Conservation (phyloP, 2,888 invertebrate genomes). For the Allophyes oxyacanthae region DNA sequence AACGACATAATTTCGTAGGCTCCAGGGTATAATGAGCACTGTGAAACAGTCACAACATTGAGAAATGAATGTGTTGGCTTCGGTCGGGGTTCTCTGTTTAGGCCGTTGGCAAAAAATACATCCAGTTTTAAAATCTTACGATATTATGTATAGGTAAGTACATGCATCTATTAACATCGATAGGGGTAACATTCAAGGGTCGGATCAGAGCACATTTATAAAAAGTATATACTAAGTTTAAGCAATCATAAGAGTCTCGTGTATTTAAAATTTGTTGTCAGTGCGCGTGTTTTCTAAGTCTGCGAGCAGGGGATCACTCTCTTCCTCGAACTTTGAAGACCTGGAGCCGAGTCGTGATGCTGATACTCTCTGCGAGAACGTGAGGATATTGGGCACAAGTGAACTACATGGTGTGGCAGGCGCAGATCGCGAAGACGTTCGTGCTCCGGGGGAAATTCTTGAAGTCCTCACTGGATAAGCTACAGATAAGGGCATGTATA, state of each 20-base stretch:
- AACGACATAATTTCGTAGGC: slow-evolving; percentile 71
- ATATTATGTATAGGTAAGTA: slow-evolving; percentile 15
- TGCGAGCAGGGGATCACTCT: slow-evolving; percentile 91
- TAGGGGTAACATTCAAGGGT: slow-evolving; percentile 40
- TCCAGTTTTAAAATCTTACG: slow-evolving; percentile 40
- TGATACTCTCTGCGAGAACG: slow-evolving; percentile 88
- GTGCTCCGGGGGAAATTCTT: slow-evolving; percentile 80
- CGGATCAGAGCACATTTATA: slow-evolving; percentile 19
- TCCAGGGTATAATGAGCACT: slow-evolving; percentile 80
- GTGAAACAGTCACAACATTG: slow-evolving; percentile 78
- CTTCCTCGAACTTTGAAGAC: slow-evolving; percentile 85
- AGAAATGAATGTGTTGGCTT: slow-evolving; percentile 59
- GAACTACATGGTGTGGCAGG: slow-evolving; percentile 94
- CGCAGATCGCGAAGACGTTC: slow-evolving; percentile 93
- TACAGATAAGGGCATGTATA: slow-evolving; percentile 91
- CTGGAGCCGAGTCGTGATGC: slow-evolving; percentile 85
- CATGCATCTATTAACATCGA: slow-evolving; percentile 44
- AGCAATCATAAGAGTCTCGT: slow-evolving; percentile 17
- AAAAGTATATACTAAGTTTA: slow-evolving; percentile 10
- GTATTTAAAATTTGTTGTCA: slow-evolving; percentile 81
- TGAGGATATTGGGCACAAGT: slow-evolving; percentile 91
- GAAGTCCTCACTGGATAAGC: slow-evolving; percentile 75
- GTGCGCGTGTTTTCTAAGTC: slow-evolving; percentile 75
- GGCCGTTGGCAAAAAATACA: slow-evolving; percentile 58
- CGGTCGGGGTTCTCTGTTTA: slow-evolving; percentile 55